These are phyloP conservation scores for Helogale parvula DNA, from an alignment of 2,113 vertebrate genomes.

Conservation along the genomic window DNA sequence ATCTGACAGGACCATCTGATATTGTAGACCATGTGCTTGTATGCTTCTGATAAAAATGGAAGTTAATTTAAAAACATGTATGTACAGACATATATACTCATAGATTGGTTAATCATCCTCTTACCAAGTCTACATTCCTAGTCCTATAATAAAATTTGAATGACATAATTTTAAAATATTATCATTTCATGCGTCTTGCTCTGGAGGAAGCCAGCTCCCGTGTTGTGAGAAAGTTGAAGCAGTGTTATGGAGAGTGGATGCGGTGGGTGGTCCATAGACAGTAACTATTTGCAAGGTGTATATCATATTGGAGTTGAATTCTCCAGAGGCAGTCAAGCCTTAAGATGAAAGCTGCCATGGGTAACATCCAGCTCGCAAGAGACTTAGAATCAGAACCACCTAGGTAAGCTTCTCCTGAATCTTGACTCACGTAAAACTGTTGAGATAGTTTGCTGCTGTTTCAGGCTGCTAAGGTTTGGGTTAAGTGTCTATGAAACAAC, in stretches of 20 bases:
- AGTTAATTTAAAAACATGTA: neutral
- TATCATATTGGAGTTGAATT: neutral
- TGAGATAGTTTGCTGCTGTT: neutral
- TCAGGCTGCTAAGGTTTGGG: neutral
- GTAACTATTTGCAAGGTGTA: neutral
- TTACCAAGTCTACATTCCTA: neutral
- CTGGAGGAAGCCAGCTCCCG: neutral
- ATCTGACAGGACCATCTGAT: neutral
- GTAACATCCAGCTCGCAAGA: neutral
- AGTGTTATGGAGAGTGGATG: fast-evolving
- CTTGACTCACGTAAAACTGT: neutral
- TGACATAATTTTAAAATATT: neutral
- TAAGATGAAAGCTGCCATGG: neutral
- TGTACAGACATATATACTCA: neutral
- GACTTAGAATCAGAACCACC: neutral
- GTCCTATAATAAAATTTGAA: neutral
- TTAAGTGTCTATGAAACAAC: neutral
- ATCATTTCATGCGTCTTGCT: neutral
- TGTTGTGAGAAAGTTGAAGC: neutral
- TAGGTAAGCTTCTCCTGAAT: neutral
- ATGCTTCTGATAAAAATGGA: neutral
- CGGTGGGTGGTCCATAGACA: neutral
- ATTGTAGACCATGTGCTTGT: neutral
- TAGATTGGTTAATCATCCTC: neutral
- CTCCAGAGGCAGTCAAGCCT: neutral